Evolutionary conservation across 2,113 vertebrate species (phyloP), one percentile per base, ranked within the genome.

Genomic region (Lipophrys pholis): DNA sequence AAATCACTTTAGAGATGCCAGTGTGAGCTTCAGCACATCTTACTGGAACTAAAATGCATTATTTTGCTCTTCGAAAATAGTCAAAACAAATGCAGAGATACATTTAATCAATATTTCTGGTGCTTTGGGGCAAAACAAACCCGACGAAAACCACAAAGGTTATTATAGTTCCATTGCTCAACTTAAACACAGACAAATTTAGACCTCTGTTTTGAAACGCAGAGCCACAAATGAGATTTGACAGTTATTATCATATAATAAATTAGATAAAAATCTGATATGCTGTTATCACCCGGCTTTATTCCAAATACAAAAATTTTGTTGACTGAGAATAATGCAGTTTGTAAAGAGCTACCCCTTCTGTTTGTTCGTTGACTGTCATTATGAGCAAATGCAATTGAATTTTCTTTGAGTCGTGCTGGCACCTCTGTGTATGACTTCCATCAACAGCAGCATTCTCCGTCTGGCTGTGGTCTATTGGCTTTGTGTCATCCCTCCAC

Each of bases 371-470:
- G 55, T 52, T 7, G 0, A 51, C 59, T 38, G 17, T 51, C 15
- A 30, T 16, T 7, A 35, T 59, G 17, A 71, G 71, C 17, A 76
- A 78, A 76, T 46, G 58, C 38, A 41, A 12, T 58, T 43, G 38
- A 50, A 50, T 73, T 67, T 57, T 10, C 21, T 48, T 45, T 69
- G 11, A 61, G 53, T 62, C 41, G 5, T 21, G 10, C 30, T 8
- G 6, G n/a, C 45, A 11, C 21, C 10, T 46, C 45, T 62, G 21
- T 49, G 15, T 36, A 46, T 59, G 7, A 45, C 41, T 75, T 76
- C 50, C 49, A 78, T 80, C 76, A 76, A 52, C 52, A 42, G 65
- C 67, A 58, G 42, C 51, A 36, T 42, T 75, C 78, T 1, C 16
- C 30, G 65, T 48, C 50, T n/a, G 41, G 58, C 41, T 40, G 40